Evolutionary conservation across 2,113 vertebrate species (phyloP), one percentile per base, ranked within the genome.

Genomic region (Anoura caudifer): DNA sequence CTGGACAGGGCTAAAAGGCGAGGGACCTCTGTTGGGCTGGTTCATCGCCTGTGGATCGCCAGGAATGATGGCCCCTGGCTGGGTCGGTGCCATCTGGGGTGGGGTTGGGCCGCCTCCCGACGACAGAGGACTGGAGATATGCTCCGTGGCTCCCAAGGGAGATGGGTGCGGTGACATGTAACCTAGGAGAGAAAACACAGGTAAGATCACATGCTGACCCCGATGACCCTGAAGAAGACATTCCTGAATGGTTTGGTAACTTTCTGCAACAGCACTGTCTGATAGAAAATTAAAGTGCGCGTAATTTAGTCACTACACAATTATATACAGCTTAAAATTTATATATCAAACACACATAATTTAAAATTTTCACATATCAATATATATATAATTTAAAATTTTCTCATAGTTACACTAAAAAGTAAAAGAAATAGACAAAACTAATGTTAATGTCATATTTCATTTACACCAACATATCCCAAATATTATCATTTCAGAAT

Each of bases 141-240:
- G 99, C 67, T 99, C 99, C 19, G 99, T 98, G 52, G 99, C 99
- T 86, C 99, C 99, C 97, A 99, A 96, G 0, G 99, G 99, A 77
- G 99, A 99, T 0, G 99, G 99, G 82, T 99, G 99, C 6, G 99
- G 99, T 1, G 99, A 99, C 98, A 99, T 98, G 95, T 99, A 99
- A 92, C 99, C 99, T 99, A 52, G 4, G 98, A 96, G 98, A 96
- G 4, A 82, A 16, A 87, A 91, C 6, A 43, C 43, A 98, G 26
- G 92, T 81, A 20, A 20, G 15, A 95, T 92, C 70, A 98, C 13
- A 92, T 59, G 67, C 26, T 96, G 65, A 33, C 86, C 2, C 26
- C 41, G 0, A 52, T 10, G 59, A 92, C 52, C 70, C 63, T 10
- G 15, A 67, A 38, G 70, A 38, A 50, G 20, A 16, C 38, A 59